phyloP scores from a whole-genome alignment of 2,888 invertebrate genomes.

The Drosophila nr. medialis region DNA sequence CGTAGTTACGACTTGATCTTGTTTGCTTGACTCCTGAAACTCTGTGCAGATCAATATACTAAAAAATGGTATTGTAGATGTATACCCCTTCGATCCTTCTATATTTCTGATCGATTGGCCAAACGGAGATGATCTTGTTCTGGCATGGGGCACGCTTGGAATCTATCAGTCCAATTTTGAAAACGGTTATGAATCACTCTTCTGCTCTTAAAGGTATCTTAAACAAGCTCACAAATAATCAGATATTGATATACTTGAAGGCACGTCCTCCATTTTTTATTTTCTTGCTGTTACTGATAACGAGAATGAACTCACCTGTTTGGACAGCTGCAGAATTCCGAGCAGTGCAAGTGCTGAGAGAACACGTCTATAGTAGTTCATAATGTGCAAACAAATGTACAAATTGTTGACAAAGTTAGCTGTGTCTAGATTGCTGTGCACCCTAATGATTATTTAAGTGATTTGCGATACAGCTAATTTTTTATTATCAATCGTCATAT shows the following conservation, averaged over 20 bases:
- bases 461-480: conserved; percentile 45
- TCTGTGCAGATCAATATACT: background rate
- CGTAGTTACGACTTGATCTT: background rate
- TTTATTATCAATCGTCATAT: background rate
- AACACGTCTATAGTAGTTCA: conserved; percentile 42
- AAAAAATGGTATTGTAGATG: background rate
- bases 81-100: background rate
- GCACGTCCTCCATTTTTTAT: background rate
- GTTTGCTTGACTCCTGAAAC: background rate
- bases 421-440: background rate
- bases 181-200: background rate
- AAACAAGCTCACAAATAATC: background rate
- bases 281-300: background rate
- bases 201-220: background rate
- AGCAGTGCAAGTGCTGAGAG: conserved; percentile 44
- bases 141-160: background rate
- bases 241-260: background rate
- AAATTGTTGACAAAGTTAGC: conserved; percentile 8
- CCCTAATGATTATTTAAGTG: conserved; percentile 59
- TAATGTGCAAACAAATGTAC: conserved; percentile 30
- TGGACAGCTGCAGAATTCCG: conserved; percentile 42
- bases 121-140: background rate
- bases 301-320: conserved; percentile 50
- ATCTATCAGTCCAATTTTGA: background rate
- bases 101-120: background rate